Base-by-base conservation (phyloP, 2,797 vertebrate species). In the Hydrocynus forskahlii region DNA sequence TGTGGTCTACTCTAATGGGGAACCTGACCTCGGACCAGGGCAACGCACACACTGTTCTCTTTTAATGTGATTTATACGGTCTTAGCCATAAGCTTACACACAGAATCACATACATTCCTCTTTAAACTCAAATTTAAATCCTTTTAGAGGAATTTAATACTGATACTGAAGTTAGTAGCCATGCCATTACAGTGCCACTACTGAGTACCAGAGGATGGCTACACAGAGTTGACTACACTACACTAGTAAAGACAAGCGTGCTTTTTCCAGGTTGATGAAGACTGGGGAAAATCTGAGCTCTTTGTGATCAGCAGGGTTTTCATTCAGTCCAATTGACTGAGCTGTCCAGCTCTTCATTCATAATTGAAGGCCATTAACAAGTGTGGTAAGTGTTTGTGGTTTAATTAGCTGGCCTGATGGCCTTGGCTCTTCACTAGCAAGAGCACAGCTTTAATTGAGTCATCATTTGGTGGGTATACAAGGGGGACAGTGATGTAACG, bases 331-430 rank as follows among this genome's bases (percentile, higher is more conserved):
- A 83, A 50, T 76, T 82, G 82, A 85, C 84, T 35, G 66, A 80
- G 64, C 84, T 80, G 71, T 84, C 66, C 69, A 82, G 83, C 76
- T 81, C 84, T 81, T 89, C 87, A 89, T 90, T 87, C 82, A 88
- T 89, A 89, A 90, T 89, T 90, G 86, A 89, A 90, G 86, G 86
- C 85, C 87, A 87, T 89, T 89, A 89, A 87, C 84, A 87, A 72
- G 59, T 71, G 79, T 67, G 55, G 84, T 86, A 88, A 87, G 84
- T 85, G 84, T 55, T 73, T 85, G 77, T 66, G 76, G 86, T 86
- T 88, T 87, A 89, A 89, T 88, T 88, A 88, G 85, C 84, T 75
- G 69, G 72, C 81, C 84, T 75, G 82, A 86, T 85, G 83, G 80
- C 74, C 21, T 54, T 66, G 68, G 78, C 77, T 80, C 79, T 82